These are phyloP conservation scores for Hylaea fasciaria DNA, from an alignment of 2,888 invertebrate genomes.

Conservation along the genomic window DNA sequence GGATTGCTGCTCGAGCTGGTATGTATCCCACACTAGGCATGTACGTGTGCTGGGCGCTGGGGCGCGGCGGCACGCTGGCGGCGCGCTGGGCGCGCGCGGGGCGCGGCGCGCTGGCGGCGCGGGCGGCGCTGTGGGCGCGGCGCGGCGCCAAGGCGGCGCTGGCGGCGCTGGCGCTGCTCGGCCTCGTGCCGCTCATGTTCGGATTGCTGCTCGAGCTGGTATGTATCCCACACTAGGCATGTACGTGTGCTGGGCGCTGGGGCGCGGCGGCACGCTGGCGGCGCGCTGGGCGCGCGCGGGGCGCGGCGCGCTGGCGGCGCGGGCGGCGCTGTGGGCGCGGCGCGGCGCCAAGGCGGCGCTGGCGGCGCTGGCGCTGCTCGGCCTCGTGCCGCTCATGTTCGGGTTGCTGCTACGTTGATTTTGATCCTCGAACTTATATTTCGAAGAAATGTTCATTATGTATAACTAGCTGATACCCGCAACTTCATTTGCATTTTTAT, in stretches of 20 bases:
- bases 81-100: conserved; percentile 96
- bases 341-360: conserved; percentile 90
- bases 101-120: conserved; percentile 88
- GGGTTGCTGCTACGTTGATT: conserved; percentile 97
- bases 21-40: too few species aligned
- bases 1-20: conserved; percentile 95
- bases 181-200: conserved; percentile 95
- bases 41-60: conserved; percentile 78
- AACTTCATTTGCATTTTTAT: too few species aligned
- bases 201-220: conserved; percentile 92
- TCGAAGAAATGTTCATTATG: too few species aligned
- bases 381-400: conserved; percentile 95
- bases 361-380: conserved; percentile 89
- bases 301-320: conserved; percentile 87
- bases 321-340: conserved; percentile 89
- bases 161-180: conserved; percentile 90
- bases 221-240: too few species aligned
- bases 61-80: conserved; percentile 86
- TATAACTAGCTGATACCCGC: too few species aligned
- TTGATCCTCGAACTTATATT: conserved; percentile 96
- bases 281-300: conserved; percentile 96
- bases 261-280: conserved; percentile 86
- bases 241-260: conserved; percentile 78
- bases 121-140: conserved; percentile 89
- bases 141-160: conserved; percentile 91